Evolutionary conservation across 1,140 invertebrate genomes (phyloP).

Genomic region (Euwallacea similis): DNA sequence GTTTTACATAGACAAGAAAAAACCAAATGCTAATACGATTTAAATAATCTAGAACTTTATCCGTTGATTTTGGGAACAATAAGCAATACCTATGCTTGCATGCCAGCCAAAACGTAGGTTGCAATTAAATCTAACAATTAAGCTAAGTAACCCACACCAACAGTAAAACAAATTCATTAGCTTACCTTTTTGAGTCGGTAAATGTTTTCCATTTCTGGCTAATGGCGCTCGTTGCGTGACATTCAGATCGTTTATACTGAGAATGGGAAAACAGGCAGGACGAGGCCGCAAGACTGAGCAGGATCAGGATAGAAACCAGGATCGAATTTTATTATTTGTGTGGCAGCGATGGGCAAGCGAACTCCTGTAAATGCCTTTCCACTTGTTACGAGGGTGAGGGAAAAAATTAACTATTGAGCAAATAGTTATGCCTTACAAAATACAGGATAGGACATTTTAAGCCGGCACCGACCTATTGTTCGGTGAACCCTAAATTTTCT

Average conservation of each 20-base stretch:
- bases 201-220: conserved; percentile 54
- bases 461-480: no score
- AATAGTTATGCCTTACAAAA: no score
- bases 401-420: no score
- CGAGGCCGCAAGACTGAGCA: conserved; percentile 4
- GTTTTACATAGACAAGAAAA: background rate
- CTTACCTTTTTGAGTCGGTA: conserved; percentile 54
- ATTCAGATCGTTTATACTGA: conserved; percentile 37
- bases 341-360: no score
- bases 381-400: no score
- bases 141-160: conserved; percentile 34
- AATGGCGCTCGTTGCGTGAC: conserved; percentile 48
- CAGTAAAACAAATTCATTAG: conserved; percentile 38
- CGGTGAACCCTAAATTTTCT: no score
- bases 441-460: no score
- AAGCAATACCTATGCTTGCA: conserved; percentile 5
- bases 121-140: conserved; percentile 38
- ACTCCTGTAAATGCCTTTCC: no score
- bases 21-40: background rate
- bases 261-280: no score
- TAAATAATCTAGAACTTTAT: background rate
- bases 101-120: conserved; percentile 9
- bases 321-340: no score
- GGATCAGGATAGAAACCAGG: background rate
- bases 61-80: background rate